Percentiles rank a stretch among this genome's conserved stretches.
Conservation (phyloP, 2,797 vertebrate genomes). For the Sternotherus odoratus region DNA sequence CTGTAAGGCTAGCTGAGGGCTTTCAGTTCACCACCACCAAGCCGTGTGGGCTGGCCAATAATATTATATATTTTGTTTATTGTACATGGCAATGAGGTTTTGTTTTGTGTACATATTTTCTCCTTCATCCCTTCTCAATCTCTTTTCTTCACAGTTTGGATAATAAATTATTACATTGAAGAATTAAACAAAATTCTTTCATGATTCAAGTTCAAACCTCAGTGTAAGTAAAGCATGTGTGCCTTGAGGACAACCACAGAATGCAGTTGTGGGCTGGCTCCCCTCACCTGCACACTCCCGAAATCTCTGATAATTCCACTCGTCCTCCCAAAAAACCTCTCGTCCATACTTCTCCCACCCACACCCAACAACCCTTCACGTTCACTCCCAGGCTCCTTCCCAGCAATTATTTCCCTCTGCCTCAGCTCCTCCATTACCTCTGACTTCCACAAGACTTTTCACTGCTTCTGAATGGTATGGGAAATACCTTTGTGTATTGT, state of each 20-base stretch:
- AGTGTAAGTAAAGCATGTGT: neutral
- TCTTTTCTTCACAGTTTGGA: neutral
- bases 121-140: neutral
- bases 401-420: neutral
- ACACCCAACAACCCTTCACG: too few species aligned
- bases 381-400: neutral
- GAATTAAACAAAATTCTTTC: neutral
- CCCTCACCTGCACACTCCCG: neutral
- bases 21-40: slow-evolving; percentile 2
- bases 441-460: neutral
- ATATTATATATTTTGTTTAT: neutral
- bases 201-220: neutral
- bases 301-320: too few species aligned
- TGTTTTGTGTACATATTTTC: neutral
- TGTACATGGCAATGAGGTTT: neutral
- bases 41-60: slow-evolving; percentile 11
- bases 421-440: neutral
- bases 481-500: too few species aligned
- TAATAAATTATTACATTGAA: neutral
- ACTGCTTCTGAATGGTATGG: too few species aligned
- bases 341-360: too few species aligned
- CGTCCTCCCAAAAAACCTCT: too few species aligned
- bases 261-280: neutral
- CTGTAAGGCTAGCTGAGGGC: neutral
- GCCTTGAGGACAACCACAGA: neutral